Base-by-base conservation (phyloP, 2,888 invertebrate species). In the Neuroscelio doddi region DNA sequence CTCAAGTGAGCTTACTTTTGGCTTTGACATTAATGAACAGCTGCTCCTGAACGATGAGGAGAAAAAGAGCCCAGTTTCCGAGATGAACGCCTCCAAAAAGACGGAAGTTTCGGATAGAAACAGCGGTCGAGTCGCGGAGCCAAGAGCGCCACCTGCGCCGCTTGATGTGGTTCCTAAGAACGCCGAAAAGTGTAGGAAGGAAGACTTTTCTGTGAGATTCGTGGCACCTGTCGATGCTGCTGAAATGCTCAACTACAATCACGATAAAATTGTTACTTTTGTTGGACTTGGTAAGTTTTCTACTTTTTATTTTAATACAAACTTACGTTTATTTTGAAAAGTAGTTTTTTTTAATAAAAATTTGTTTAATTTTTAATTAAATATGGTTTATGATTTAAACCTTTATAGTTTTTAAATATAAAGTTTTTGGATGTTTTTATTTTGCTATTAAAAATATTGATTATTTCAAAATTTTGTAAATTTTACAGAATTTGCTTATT, bases 11-110 rank as follows among this genome's bases (percentile, higher is more conserved):
- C 88, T 94, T 57, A 93, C 93, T 29, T 95, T 95, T 84, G 93
- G 93, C 9, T 93, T 93, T 85, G 93, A 92, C 79, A 86, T 93
- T 62, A 92, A 93, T 85, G 91, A 92, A 84, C 90, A 91, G 81
- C 86, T 93, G 75, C 85, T 92, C 75, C 86, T 87, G 59, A 86
- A 86, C 2, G 85, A 83, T 24, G 78, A 80, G 15, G 78, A 78
- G n/a, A 65, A 58, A 24, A 61, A 67, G 27, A 70, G 71, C 8
- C 65, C 14, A 1, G 10, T 53, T 49, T 1, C 39, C 53, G 5
- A 8, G 0, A 64, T 76, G 9, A 78, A 75, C 14, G n/a, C 62
- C 62, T 3, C 38, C 55, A 4, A 8, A 51, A 51, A 56, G n/a
- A 12, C 24, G 3, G 52, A 51, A 2, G 5, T 21, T 21, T 21